Evolutionary conservation across 2,888 invertebrate genomes (phyloP).

Genomic region (Chaetogeoica ovagalla): DNA sequence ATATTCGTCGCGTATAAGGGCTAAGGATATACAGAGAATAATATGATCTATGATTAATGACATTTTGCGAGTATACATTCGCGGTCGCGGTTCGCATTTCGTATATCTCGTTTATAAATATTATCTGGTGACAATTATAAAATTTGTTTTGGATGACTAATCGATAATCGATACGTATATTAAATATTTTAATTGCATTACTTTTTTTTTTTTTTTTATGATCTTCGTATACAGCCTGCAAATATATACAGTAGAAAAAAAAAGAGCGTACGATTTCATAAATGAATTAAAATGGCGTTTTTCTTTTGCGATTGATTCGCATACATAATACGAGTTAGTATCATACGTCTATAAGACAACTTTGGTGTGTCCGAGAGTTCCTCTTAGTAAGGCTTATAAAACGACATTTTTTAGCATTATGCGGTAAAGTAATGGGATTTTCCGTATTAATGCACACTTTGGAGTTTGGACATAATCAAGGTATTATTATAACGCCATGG

Average conservation of each 20-base stretch:
- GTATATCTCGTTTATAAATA: conserved; percentile 31
- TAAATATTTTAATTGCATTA: conserved; percentile 11
- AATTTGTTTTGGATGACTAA: conserved; percentile 5
- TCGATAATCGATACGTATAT: conserved; percentile 1
- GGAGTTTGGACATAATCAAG: too few relatives aligned
- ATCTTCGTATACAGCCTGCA: neutral
- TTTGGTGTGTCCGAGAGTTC: too few relatives aligned
- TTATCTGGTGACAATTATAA: neutral
- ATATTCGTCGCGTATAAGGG: conserved; percentile 29
- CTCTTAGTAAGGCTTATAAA: too few relatives aligned
- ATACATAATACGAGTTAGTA: too few relatives aligned
- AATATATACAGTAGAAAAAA: neutral
- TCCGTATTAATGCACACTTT: too few relatives aligned
- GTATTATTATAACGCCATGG: too few relatives aligned
- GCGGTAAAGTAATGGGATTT: too few relatives aligned
- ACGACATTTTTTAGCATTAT: too few relatives aligned
- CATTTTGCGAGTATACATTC: neutral
- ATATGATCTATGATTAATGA: conserved; percentile 44
- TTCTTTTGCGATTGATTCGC: too few relatives aligned
- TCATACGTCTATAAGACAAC: too few relatives aligned
- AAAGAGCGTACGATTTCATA: neutral
- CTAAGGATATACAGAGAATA: conserved; percentile 1
- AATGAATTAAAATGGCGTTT: too few relatives aligned
- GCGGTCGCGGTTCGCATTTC: conserved; percentile 3
- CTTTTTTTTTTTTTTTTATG: conserved; percentile 2